phyloP scores from a whole-genome alignment of 2,888 invertebrate genomes.

The Hyles lineata region DNA sequence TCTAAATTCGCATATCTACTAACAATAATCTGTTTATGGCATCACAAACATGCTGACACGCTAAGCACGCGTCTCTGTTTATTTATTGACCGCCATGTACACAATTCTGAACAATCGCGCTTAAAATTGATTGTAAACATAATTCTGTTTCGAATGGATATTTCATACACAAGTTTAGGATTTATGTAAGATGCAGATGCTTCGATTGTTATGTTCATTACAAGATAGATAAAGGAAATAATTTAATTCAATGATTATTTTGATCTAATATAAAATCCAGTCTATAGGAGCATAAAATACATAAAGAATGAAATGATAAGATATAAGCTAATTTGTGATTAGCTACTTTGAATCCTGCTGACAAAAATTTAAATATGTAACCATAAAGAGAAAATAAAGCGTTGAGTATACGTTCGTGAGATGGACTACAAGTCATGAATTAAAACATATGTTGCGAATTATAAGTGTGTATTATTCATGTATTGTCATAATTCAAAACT shows the following conservation, averaged over 20 bases:
- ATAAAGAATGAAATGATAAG: no score
- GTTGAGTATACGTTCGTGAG: background rate
- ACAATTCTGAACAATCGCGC: conserved; percentile 11
- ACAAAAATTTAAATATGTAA: no score
- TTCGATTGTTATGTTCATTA: background rate
- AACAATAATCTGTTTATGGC: background rate
- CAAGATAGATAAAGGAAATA: no score
- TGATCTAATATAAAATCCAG: no score
- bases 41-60: conserved; percentile 8
- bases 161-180: background rate
- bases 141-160: background rate
- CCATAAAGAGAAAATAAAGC: no score
- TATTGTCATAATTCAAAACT: background rate
- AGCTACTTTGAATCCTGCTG: no score
- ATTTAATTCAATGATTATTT: no score
- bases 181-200: background rate
- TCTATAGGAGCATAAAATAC: no score
- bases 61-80: background rate
- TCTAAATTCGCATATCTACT: background rate
- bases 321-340: no score
- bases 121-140: background rate
- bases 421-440: background rate
- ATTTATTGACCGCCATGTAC: background rate
- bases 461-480: background rate
- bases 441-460: background rate